Evolutionary conservation across 1,140 invertebrate species (phyloP).

Genomic region (Bombus haemorrhoidalis): DNA sequence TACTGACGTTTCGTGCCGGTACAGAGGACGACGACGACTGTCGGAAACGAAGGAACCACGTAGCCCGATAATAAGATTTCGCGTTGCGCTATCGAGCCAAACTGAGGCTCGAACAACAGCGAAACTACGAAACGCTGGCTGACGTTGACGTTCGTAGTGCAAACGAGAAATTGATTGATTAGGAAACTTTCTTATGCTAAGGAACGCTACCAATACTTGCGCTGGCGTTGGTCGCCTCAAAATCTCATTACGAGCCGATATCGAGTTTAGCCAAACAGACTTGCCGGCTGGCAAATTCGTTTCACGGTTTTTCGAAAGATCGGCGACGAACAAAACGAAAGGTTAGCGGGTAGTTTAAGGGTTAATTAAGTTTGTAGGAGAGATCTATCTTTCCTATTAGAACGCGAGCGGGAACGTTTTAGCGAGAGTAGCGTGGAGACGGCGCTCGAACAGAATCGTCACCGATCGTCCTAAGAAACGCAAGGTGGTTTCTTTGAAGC

Average conservation of each 20-base stretch:
- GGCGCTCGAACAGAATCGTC: neutral
- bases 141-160: constrained; percentile 61
- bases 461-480: neutral
- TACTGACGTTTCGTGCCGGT: neutral
- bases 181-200: constrained; percentile 55
- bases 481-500: constrained; percentile 18
- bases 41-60: constrained; percentile 14
- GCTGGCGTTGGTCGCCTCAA: constrained; percentile 14
- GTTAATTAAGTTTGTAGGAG: neutral
- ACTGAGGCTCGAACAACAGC: constrained; percentile 21
- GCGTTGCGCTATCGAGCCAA: neutral
- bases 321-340: neutral
- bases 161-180: constrained; percentile 67
- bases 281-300: constrained; percentile 9
- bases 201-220: constrained; percentile 47
- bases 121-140: constrained; percentile 50
- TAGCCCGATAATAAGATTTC: constrained; percentile 30
- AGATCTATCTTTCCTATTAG: neutral
- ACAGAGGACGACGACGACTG: neutral
- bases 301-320: neutral
- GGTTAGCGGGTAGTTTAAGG: neutral
- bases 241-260: constrained; percentile 51
- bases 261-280: constrained; percentile 43
- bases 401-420: neutral
- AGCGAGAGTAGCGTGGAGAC: neutral